Percentiles rank a stretch among this genome's conserved stretches.
phyloP scores from a whole-genome alignment of 2,113 vertebrate species.

The Sylvietta virens region DNA sequence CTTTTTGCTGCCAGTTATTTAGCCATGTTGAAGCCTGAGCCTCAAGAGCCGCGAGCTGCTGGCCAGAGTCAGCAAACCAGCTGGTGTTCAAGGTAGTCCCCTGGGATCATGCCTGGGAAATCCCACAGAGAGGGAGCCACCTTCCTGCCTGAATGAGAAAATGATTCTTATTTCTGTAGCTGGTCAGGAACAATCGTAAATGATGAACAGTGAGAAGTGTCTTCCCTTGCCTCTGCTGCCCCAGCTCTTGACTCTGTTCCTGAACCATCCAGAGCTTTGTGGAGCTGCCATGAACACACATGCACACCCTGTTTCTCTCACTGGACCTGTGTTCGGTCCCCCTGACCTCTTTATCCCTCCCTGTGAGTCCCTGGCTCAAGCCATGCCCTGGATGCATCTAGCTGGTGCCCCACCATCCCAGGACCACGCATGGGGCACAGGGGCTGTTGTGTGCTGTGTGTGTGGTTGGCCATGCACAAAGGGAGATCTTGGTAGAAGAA shows the following conservation, averaged over 20 bases:
- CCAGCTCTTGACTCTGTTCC: neutral
- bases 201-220: neutral
- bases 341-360: neutral
- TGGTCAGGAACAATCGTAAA: neutral
- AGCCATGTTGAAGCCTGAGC: neutral
- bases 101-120: neutral
- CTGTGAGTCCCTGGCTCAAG: rapidly evolving
- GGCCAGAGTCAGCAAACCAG: neutral
- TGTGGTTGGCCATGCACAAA: neutral
- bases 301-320: neutral
- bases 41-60: rapidly evolving
- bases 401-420: neutral
- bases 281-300: neutral
- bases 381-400: neutral
- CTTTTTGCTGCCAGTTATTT: neutral
- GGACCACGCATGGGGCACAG: neutral
- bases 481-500: neutral
- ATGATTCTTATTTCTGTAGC: neutral
- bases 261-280: rapidly evolving
- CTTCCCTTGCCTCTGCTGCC: neutral
- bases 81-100: neutral
- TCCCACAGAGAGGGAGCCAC: rapidly evolving
- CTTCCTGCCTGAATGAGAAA: neutral
- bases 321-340: rapidly evolving
- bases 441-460: rapidly evolving